phyloP scores from a whole-genome alignment of 2,797 vertebrate genomes.

The Chaetophractus vellerosus region DNA sequence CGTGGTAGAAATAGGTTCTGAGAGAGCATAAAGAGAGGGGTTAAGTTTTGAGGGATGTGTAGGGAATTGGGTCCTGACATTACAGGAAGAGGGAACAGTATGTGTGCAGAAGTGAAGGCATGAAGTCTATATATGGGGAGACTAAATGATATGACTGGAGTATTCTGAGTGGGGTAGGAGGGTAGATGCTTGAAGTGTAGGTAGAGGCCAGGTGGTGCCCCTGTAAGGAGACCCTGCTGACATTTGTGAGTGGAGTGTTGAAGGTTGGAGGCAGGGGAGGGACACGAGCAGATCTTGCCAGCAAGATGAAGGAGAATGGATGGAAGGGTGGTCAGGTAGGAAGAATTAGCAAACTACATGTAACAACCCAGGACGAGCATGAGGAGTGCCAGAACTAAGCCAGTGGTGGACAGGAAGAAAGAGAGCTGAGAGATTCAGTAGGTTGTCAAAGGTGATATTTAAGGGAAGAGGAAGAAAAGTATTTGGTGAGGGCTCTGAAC shows the following conservation, averaged over 20 bases:
- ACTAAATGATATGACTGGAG: neutral
- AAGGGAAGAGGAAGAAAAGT: neutral
- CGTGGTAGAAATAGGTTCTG: conserved; percentile 52
- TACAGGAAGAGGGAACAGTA: conserved; percentile 5
- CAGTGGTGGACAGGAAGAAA: neutral
- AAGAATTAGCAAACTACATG: neutral
- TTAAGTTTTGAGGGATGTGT: neutral
- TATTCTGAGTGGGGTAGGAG: neutral
- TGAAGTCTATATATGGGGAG: neutral
- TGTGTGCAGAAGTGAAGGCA: neutral
- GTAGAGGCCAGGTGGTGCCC: neutral
- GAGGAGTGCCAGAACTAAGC: neutral
- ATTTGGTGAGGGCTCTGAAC: conserved; percentile 6
- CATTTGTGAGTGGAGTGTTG: neutral
- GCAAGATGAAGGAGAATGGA: neutral
- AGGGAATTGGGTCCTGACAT: conserved; percentile 1
- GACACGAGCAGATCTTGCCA: conserved; percentile 9
- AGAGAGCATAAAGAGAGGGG: conserved; percentile 3
- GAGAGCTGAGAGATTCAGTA: neutral
- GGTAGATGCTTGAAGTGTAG: conserved; percentile 31
- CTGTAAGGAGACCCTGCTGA: neutral
- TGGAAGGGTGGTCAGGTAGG: neutral
- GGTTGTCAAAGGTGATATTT: neutral
- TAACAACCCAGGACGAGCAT: neutral
- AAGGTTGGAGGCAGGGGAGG: neutral